Percentiles rank a stretch among this genome's conserved stretches.
These are phyloP conservation scores for Drosophila nebulosa DNA, from an alignment of 1,140 invertebrate genomes.

Conservation along the genomic window DNA sequence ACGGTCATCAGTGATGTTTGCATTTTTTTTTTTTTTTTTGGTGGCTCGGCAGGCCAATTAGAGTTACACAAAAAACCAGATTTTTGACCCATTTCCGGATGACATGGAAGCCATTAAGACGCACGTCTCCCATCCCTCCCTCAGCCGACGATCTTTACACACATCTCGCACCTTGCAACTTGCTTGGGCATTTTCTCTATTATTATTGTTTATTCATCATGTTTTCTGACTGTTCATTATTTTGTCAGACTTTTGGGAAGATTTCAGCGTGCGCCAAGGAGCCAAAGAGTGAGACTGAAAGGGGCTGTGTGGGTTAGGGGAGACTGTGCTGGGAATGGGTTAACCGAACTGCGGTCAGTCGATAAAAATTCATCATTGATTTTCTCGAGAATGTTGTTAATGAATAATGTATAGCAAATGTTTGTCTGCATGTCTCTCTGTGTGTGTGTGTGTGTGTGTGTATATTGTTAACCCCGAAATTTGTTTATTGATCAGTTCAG, in stretches of 20 bases:
- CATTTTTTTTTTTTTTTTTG: no score
- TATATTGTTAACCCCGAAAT: slow-evolving; percentile 50
- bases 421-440: background rate
- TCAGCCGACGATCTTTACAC: no score
- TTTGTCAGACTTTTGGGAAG: slow-evolving; percentile 61
- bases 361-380: slow-evolving; percentile 75
- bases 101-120: slow-evolving; percentile 13
- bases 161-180: background rate
- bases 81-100: slow-evolving; percentile 28
- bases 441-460: background rate
- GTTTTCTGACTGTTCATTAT: slow-evolving; percentile 76
- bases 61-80: background rate
- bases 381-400: slow-evolving; percentile 53
- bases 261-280: slow-evolving; percentile 34
- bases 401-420: slow-evolving; percentile 19
- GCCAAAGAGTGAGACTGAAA: slow-evolving; percentile 9
- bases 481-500: slow-evolving; percentile 46
- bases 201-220: slow-evolving; percentile 70
- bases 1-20: background rate
- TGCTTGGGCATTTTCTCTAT: slow-evolving; percentile 45
- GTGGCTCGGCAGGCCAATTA: background rate
- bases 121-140: background rate
- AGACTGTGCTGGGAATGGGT: background rate
- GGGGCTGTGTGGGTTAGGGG: background rate
- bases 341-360: slow-evolving; percentile 47